Percentiles rank a stretch among this genome's conserved stretches.
Conservation (phyloP, 2,113 vertebrate genomes). For the Oryzias curvinotus region DNA sequence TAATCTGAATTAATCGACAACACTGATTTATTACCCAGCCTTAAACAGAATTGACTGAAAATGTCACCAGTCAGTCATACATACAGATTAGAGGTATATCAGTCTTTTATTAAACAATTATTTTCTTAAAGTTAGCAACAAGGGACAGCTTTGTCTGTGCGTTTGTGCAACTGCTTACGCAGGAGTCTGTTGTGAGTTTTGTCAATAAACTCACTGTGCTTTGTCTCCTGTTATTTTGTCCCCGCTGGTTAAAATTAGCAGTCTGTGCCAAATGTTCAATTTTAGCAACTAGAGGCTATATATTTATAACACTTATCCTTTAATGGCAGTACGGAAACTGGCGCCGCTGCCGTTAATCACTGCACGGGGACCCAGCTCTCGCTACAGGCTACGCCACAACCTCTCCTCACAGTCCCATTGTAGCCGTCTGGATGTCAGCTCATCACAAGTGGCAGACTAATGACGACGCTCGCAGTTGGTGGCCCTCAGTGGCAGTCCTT, state of each 20-base stretch:
- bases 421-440: slow-evolving; percentile 45
- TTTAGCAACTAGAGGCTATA: slow-evolving; percentile 1
- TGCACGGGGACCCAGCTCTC: slow-evolving; percentile 6
- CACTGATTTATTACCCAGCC: too few species aligned
- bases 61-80: too few species aligned
- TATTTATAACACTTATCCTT: slow-evolving; percentile 22
- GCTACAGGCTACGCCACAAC: slow-evolving; percentile 26
- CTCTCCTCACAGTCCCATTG: slow-evolving; percentile 26
- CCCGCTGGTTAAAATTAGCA: neutral
- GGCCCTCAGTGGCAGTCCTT: slow-evolving; percentile 64
- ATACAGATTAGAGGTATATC: too few species aligned
- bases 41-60: too few species aligned
- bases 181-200: too few species aligned
- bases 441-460: slow-evolving; percentile 58
- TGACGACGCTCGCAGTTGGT: slow-evolving; percentile 59
- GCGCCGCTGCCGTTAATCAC: slow-evolving; percentile 31
- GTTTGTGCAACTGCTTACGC: too few species aligned
- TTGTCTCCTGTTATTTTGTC: neutral
- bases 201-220: neutral
- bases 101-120: too few species aligned
- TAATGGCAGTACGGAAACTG: slow-evolving; percentile 26
- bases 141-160: too few species aligned
- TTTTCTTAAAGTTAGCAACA: too few species aligned
- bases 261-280: neutral
- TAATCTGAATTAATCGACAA: too few species aligned